A percentile compares a stretch with the other conserved stretches of the same genome.
Evolutionary conservation across 2,113 vertebrate genomes (phyloP).

Genomic region (human (Homo sapiens)): DNA sequence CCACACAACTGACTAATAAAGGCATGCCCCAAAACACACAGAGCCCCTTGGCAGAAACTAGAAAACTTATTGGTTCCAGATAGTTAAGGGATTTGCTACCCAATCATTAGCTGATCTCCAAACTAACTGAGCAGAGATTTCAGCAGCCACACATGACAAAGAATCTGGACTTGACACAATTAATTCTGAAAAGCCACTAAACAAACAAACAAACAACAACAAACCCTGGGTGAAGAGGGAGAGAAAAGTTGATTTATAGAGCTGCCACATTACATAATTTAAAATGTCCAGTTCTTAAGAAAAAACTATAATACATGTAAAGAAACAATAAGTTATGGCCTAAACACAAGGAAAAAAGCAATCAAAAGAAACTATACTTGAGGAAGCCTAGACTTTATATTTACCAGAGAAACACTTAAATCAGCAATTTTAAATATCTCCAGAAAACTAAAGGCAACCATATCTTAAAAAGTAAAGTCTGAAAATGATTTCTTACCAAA

Average conservation of each 20-base stretch:
- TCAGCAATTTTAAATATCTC: background rate
- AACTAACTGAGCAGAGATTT: background rate
- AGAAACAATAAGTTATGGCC: background rate
- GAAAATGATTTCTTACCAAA: background rate
- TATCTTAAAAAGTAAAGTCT: background rate
- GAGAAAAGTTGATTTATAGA: background rate
- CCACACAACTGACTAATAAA: background rate
- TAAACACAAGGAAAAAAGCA: background rate
- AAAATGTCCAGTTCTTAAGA: background rate
- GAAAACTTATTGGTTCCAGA: background rate
- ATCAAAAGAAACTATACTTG: background rate
- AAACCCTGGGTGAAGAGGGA: background rate
- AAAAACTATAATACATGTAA: background rate
- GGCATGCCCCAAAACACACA: background rate
- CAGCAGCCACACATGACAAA: background rate
- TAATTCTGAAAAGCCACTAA: background rate
- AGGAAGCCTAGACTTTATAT: background rate
- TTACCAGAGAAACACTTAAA: background rate
- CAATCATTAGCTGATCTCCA: background rate
- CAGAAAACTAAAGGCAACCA: background rate
- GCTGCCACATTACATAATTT: background rate
- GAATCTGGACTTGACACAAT: background rate
- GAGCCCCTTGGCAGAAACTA: background rate
- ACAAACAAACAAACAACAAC: background rate
- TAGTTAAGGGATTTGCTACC: background rate